Evolutionary conservation across 2,888 invertebrate genomes (phyloP).

Genomic region (Dynastes tityus): DNA sequence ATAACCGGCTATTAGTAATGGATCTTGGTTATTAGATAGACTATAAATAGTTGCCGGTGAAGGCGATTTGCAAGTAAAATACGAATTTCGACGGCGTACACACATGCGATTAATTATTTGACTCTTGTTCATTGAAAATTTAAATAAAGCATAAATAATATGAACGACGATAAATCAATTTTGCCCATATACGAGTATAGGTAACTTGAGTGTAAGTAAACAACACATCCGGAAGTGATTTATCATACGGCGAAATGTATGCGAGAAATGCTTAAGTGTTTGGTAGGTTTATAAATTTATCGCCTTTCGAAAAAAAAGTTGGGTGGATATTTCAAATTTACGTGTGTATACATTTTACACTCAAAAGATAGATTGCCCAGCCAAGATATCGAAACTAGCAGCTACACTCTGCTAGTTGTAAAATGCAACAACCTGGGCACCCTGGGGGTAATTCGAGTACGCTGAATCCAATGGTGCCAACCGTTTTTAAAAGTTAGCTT

Average conservation of each 20-base stretch:
- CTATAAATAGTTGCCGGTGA: neutral
- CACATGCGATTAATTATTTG: slow-evolving; percentile 29
- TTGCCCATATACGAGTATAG: slow-evolving; percentile 14
- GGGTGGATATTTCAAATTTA: too few relatives aligned
- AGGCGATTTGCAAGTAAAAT: slow-evolving; percentile 32
- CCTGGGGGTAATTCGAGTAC: too few relatives aligned
- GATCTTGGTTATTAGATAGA: slow-evolving; percentile 14
- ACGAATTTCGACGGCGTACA: slow-evolving; percentile 29
- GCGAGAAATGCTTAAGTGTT: neutral
- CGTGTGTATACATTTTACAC: too few relatives aligned
- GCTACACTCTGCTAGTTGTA: too few relatives aligned
- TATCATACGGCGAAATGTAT: neutral
- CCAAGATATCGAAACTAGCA: too few relatives aligned
- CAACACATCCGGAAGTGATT: slow-evolving; percentile 11
- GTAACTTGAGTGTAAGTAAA: slow-evolving; percentile 15
- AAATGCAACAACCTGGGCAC: too few relatives aligned
- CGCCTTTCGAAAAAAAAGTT: neutral
- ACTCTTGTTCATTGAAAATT: slow-evolving; percentile 35
- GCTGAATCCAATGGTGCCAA: too few relatives aligned
- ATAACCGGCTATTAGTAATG: slow-evolving; percentile 26
- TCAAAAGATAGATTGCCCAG: too few relatives aligned
- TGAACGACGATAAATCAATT: slow-evolving; percentile 30
- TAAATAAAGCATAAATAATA: slow-evolving; percentile 37
- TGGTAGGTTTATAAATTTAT: slow-evolving; percentile 4
- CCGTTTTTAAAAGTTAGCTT: too few relatives aligned